Base-by-base conservation (phyloP, 2,888 invertebrate genomes). In the Teinopalpus imperialis region DNA sequence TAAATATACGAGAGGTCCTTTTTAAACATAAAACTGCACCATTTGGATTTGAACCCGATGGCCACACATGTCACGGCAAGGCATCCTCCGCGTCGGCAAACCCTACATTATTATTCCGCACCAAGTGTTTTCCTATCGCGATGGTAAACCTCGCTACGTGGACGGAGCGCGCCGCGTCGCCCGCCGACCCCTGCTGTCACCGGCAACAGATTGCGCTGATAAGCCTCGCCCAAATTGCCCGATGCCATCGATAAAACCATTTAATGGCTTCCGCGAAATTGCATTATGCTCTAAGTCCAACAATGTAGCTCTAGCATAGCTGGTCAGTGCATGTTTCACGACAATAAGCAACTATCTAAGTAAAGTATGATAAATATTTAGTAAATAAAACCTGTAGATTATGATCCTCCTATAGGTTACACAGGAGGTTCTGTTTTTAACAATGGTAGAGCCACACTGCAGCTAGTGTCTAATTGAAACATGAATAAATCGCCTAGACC, bases 181-280 rank as follows among this genome's bases (percentile, higher is more conserved):
- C 13, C 12, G 10, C 34, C 6, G 21, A 23, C 12, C 26, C 30
- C 40, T 36, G 41, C 39, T 46, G 52, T 56, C 58, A 54, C 54
- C 56, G 57, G 56, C 57, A 61, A 50, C 56, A 48, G 59, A 61
- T 61, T 53, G 51, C 46, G 41, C 41, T 32, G 60, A 57, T 59
- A 59, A 48, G 37, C 51, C 49, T 24, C 37, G 26, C 54, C 56
- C 34, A 61, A 63, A 62, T 63, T 61, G 59, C 57, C 49, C 49
- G 44, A 55, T 52, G 54, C 53, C 54, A 55, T 56, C 55, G 61
- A 55, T 59, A 61, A 54, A 48, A 43, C 53, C 43, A 49, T 47
- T 50, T 53, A 51, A 44, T 56, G 51, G 54, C 41, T 31, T 40
- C 23, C 14, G 23, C 21, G 24, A 20, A 49, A 46, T 32, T 31